Conservation (phyloP, 2,797 vertebrate genomes). For the Hirundo rustica region DNA sequence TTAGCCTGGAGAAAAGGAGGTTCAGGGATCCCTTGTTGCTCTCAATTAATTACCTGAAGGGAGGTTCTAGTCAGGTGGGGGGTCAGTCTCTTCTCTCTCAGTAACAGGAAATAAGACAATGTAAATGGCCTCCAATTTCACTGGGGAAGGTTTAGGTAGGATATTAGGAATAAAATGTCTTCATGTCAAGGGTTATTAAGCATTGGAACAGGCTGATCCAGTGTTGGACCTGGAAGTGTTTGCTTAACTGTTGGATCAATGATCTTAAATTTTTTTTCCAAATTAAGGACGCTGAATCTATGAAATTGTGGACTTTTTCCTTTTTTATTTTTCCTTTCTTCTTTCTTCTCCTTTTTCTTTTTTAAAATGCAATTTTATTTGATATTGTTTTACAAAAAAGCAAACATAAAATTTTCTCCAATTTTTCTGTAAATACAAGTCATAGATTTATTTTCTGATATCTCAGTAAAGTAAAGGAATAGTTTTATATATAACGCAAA, state of each 20-base stretch:
- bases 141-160: neutral
- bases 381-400: neutral
- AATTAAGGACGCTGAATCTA: neutral
- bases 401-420: neutral
- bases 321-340: accelerated
- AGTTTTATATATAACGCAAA: neutral
- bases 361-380: neutral
- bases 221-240: neutral
- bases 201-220: neutral
- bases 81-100: neutral
- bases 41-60: neutral
- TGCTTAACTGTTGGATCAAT: neutral
- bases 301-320: neutral
- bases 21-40: neutral
- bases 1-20: neutral
- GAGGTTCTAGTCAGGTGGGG: neutral
- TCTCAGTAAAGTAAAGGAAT: neutral
- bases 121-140: neutral
- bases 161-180: neutral
- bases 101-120: neutral
- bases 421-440: neutral
- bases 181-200: neutral
- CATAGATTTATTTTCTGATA: neutral
- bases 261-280: neutral
- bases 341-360: no score